Evolutionary conservation across 2,797 vertebrate genomes (phyloP).

Genomic region (Pogoniulus pusillus): DNA sequence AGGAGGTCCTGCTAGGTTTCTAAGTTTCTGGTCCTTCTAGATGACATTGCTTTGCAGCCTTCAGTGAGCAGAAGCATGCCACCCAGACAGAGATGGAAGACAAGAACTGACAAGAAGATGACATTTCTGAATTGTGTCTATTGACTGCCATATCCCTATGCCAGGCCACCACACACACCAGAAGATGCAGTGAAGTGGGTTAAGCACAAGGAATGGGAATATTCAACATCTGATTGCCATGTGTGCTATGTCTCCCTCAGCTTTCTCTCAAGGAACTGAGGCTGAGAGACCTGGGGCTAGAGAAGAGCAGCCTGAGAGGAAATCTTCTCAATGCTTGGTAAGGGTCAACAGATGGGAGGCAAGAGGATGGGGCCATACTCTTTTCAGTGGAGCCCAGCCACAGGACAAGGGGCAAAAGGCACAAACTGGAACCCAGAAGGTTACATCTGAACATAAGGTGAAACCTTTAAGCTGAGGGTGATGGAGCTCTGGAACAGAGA

Average conservation of each 20-base stretch:
- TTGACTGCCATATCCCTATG: neutral
- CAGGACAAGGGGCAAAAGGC: too few species aligned
- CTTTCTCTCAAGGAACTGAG: neutral
- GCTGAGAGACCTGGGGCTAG: too few species aligned
- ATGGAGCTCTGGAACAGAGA: too few species aligned
- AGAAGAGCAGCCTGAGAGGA: too few species aligned
- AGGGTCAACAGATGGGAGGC: too few species aligned
- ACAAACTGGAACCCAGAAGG: too few species aligned
- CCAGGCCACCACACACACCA: neutral
- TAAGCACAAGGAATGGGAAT: neutral
- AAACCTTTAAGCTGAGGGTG: too few species aligned
- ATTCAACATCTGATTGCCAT: neutral
- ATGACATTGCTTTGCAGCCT: neutral
- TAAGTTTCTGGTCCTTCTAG: neutral
- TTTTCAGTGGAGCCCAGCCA: too few species aligned
- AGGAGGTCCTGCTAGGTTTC: neutral
- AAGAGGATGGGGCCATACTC: too few species aligned
- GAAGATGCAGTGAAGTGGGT: neutral
- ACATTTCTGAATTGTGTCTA: neutral
- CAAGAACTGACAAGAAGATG: neutral
- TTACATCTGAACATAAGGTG: too few species aligned
- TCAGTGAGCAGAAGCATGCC: neutral
- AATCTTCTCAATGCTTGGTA: too few species aligned
- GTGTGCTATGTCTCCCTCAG: neutral
- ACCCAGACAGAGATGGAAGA: neutral